Evolutionary conservation across 2,888 invertebrate genomes (phyloP).

Genomic region (Orgyia antiqua): DNA sequence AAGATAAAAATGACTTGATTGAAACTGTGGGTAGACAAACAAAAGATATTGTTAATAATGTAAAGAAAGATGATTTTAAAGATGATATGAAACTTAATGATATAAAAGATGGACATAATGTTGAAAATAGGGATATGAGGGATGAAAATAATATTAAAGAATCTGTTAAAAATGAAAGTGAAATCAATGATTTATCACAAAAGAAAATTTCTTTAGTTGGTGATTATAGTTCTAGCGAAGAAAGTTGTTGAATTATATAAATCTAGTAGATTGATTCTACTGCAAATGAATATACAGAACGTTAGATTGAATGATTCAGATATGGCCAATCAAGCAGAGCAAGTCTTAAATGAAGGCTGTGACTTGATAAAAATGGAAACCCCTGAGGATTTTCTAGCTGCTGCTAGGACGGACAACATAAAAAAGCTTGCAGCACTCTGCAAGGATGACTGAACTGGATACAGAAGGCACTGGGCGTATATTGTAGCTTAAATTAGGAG

Average conservation of each 20-base stretch:
- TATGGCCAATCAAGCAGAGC: no score
- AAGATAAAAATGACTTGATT: slow-evolving; percentile 2
- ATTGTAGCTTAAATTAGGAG: no score
- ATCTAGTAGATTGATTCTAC: no score
- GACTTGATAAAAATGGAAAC: no score
- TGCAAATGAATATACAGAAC: no score
- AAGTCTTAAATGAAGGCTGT: no score
- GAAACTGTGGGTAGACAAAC: slow-evolving; percentile 2
- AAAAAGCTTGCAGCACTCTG: no score
- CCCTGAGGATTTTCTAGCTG: no score
- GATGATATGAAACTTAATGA: slow-evolving; percentile 6
- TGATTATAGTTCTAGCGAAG: slow-evolving; percentile 63
- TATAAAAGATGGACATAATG: slow-evolving; percentile 1
- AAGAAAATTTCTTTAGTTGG: slow-evolving; percentile 42
- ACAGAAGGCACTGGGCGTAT: no score
- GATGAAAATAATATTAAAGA: background rate
- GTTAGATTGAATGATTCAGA: no score
- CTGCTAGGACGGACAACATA: no score
- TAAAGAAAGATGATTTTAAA: background rate
- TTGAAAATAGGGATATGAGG: background rate
- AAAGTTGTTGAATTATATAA: slow-evolving; percentile 30
- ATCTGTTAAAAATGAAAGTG: slow-evolving; percentile 6
- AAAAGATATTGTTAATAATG: slow-evolving; percentile 2
- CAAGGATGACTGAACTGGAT: no score
- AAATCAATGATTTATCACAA: slow-evolving; percentile 3